Evolutionary conservation across 2,888 invertebrate species (phyloP).

Genomic region (Latrodectus elegans): DNA sequence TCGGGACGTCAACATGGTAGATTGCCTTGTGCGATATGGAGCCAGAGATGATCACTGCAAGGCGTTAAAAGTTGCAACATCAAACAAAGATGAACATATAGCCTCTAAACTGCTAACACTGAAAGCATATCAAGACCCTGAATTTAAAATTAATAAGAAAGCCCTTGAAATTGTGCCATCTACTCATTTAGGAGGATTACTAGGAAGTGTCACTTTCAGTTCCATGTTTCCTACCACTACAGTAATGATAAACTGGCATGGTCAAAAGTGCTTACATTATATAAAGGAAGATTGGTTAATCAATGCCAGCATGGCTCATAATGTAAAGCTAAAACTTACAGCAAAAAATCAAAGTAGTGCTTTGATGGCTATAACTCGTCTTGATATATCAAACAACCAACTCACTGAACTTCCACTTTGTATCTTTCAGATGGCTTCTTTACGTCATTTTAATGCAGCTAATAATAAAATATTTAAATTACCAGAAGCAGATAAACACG

Average conservation of each 20-base stretch:
- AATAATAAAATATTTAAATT: slow-evolving; percentile 90
- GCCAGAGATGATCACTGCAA: slow-evolving; percentile 90
- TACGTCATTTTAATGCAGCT: slow-evolving; percentile 87
- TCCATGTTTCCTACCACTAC: slow-evolving; percentile 88
- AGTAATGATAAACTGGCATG: slow-evolving; percentile 89
- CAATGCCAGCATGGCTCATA: slow-evolving; percentile 88
- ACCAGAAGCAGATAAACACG: slow-evolving; percentile 75
- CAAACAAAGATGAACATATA: slow-evolving; percentile 84
- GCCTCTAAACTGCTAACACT: slow-evolving; percentile 88
- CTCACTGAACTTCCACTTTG: slow-evolving; percentile 86
- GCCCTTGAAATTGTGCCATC: slow-evolving; percentile 80
- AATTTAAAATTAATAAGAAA: slow-evolving; percentile 93
- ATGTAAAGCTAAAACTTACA: slow-evolving; percentile 85
- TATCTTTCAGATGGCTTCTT: slow-evolving; percentile 87
- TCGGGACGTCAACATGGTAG: slow-evolving; percentile 83
- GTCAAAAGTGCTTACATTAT: slow-evolving; percentile 82
- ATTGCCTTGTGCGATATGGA: slow-evolving; percentile 85
- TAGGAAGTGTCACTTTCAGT: slow-evolving; percentile 80
- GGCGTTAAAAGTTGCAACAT: slow-evolving; percentile 86
- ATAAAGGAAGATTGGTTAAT: slow-evolving; percentile 86
- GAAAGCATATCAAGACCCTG: slow-evolving; percentile 90
- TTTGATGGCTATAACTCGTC: slow-evolving; percentile 91
- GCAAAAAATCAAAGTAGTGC: slow-evolving; percentile 81
- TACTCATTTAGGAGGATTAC: slow-evolving; percentile 71
- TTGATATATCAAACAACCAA: slow-evolving; percentile 94